Percentiles rank a stretch among this genome's conserved stretches.
Conservation (phyloP, 2,888 invertebrate species). For the Metellina segmentata region DNA sequence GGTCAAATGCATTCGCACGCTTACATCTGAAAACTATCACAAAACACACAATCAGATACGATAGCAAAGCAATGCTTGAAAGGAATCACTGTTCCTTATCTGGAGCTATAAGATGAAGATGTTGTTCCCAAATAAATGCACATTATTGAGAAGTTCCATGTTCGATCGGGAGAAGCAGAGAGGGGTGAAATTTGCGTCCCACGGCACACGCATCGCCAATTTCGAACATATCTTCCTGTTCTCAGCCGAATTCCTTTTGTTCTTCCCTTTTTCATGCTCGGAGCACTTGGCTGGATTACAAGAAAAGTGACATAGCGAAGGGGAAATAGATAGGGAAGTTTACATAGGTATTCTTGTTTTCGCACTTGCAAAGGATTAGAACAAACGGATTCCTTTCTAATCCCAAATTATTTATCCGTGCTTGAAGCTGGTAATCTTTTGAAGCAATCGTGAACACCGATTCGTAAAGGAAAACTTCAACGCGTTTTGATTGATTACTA, state of each 20-base stretch:
- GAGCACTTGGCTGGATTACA: conserved; percentile 30
- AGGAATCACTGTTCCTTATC: no score
- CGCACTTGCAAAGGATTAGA: background rate
- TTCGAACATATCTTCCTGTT: conserved; percentile 40
- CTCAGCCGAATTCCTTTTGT: conserved; percentile 11
- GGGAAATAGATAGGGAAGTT: background rate
- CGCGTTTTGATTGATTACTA: no score
- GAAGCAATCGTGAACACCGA: background rate
- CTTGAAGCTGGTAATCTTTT: conserved; percentile 13
- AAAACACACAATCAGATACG: no score
- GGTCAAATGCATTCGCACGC: no score
- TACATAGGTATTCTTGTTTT: background rate
- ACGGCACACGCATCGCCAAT: conserved; percentile 34
- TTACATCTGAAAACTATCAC: no score
- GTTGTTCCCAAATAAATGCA: no score
- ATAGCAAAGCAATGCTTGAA: no score
- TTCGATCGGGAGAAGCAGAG: no score
- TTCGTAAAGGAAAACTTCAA: background rate
- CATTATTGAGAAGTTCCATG: no score
- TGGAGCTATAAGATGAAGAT: no score
- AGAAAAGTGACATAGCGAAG: background rate
- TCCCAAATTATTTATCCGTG: background rate
- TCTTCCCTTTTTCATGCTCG: conserved; percentile 7
- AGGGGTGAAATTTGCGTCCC: no score
- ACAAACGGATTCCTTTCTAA: background rate